Base-by-base conservation (phyloP, 2,113 vertebrate species). In the Mohoua ochrocephala region DNA sequence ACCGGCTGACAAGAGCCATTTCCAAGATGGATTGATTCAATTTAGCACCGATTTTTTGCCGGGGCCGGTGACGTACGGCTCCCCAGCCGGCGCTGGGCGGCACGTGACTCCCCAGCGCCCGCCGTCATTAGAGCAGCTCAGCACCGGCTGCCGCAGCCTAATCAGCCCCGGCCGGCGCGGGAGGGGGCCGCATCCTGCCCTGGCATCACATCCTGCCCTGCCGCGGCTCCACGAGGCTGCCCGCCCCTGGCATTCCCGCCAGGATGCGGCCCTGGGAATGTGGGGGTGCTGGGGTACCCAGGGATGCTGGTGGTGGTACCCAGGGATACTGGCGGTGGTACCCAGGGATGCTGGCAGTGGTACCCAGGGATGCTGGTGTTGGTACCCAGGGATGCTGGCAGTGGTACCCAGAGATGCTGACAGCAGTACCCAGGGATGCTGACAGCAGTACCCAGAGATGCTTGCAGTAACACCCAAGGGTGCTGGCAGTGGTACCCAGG, bases 11-110 rank as follows among this genome's bases (percentile, higher is more conserved):
- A 98, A 98, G 97, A 98, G 97, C 98, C 98, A 98, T 98, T 98
- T 98, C 98, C 96, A 98, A 98, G 98, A 98, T 98, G 98, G 98
- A 98, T 98, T 98, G 98, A 98, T 98, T 98, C 98, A 98, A 98
- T 98, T 98, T 98, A 98, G 98, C 97, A 97, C 98, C 96, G 95
- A 98, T 98, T 98, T 98, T 85, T 89, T 98, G 97, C 97, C 49
- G 97, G 98, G 97, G 97, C 97, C 88, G 95, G 97, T 98, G 98
- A 98, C 97, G 97, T 97, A 96, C 84, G 44, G 96, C 97, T 98
- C 97, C 97, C 97, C 91, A 97, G 97, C 97, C 94, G 74, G 97
- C 95, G 86, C 96, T 27, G 82, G 95, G 61, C 56, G 1, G 89
- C 94, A 95, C 92, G 97, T 97, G 97, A 96, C 98, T 98, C 97